A percentile compares a stretch with the other conserved stretches of the same genome.
These are phyloP conservation scores for Emmelina monodactyla DNA, from an alignment of 2,888 invertebrate species.

Conservation along the genomic window DNA sequence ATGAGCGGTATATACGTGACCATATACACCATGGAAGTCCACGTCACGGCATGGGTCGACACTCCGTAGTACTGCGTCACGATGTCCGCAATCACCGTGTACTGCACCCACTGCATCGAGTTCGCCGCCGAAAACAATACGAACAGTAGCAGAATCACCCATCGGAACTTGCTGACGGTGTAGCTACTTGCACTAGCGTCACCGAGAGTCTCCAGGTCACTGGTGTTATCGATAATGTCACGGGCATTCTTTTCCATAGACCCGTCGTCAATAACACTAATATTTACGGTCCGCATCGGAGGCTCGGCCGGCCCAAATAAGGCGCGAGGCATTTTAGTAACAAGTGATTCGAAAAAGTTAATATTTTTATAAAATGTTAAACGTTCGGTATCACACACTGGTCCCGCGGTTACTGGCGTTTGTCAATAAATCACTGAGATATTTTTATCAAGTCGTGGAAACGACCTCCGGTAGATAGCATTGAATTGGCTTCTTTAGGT, in stretches of 20 bases:
- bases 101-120: slow-evolving; percentile 96
- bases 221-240: neutral
- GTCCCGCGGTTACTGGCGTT: too few species aligned
- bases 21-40: slow-evolving; percentile 99
- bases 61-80: slow-evolving; percentile 79
- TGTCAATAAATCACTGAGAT: too few species aligned
- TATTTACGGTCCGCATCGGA: too few species aligned
- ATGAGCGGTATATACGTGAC: slow-evolving; percentile 94
- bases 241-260: neutral
- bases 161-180: slow-evolving; percentile 74
- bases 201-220: slow-evolving; percentile 19
- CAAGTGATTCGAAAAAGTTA: too few species aligned
- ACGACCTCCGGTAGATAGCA: too few species aligned
- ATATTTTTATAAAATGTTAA: too few species aligned
- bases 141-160: slow-evolving; percentile 84
- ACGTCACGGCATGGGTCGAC: slow-evolving; percentile 77
- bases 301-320: neutral
- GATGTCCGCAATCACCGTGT: slow-evolving; percentile 88
- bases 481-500: too few species aligned
- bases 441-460: too few species aligned
- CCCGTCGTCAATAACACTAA: neutral
- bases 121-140: slow-evolving; percentile 89
- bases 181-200: slow-evolving; percentile 28
- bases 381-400: too few species aligned
- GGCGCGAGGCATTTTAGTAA: neutral